Percentiles rank a stretch among this genome's conserved stretches.
Evolutionary conservation across 2,888 invertebrate species (phyloP).

Genomic region (Troides helena): DNA sequence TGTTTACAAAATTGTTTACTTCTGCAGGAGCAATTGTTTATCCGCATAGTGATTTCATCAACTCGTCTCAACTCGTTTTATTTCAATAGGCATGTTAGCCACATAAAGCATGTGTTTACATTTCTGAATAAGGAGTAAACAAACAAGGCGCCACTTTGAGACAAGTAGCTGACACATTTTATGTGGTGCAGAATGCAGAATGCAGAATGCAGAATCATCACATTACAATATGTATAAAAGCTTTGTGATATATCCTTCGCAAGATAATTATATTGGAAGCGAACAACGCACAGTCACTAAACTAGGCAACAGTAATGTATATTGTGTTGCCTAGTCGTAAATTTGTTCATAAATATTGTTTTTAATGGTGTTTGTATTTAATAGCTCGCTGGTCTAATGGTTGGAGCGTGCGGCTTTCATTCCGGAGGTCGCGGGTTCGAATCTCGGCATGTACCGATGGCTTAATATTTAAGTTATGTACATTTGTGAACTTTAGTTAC

Average conservation of each 20-base stretch:
- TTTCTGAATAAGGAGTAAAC: neutral
- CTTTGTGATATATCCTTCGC: neutral
- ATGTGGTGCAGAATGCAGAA: neutral
- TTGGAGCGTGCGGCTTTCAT: too few species aligned
- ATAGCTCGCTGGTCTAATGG: too few species aligned
- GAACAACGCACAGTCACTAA: too few species aligned
- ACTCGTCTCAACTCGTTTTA: constrained; percentile 10
- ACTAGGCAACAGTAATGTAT: too few species aligned
- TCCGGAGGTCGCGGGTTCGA: too few species aligned
- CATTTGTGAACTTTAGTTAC: too few species aligned
- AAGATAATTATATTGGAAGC: neutral
- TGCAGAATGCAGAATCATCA: neutral
- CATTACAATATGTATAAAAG: neutral
- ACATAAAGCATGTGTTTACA: constrained; percentile 7
- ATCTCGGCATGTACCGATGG: too few species aligned
- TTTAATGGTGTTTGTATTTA: too few species aligned
- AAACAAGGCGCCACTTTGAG: neutral
- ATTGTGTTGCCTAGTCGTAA: too few species aligned
- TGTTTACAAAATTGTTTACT: neutral
- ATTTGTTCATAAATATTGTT: too few species aligned
- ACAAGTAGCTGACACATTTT: neutral
- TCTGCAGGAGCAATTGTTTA: neutral
- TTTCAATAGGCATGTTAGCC: constrained; percentile 1
- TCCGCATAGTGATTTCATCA: constrained; percentile 3
- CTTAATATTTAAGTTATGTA: too few species aligned